A percentile compares a stretch with the other conserved stretches of the same genome.
phyloP scores from a whole-genome alignment of 2,888 invertebrate genomes.

The Dinocampus coccinellae region DNA sequence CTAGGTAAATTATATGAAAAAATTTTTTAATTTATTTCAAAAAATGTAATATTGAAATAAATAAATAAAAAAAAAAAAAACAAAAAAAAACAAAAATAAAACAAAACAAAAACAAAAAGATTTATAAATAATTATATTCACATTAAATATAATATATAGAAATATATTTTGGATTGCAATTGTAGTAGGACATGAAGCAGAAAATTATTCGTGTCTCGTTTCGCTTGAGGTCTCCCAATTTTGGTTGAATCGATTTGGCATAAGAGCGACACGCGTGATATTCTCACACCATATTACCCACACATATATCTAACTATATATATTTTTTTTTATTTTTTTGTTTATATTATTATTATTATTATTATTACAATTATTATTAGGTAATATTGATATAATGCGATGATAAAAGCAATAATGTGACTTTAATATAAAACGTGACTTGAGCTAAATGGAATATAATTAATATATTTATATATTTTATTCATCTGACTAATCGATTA shows the following conservation, averaged over 20 bases:
- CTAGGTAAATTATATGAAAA: too few relatives aligned
- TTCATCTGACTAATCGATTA: too few relatives aligned
- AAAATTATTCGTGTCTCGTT: slow-evolving; percentile 49
- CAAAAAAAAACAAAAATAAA: too few relatives aligned
- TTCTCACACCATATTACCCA: slow-evolving; percentile 29
- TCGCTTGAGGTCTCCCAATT: slow-evolving; percentile 43
- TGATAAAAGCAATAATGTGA: neutral
- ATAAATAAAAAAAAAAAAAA: neutral
- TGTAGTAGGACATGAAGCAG: slow-evolving; percentile 42
- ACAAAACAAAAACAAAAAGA: too few relatives aligned
- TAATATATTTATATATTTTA: too few relatives aligned
- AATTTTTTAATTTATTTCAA: too few relatives aligned
- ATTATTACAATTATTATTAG: too few relatives aligned
- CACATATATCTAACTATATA: slow-evolving; percentile 10
- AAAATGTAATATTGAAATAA: too few relatives aligned
- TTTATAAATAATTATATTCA: neutral
- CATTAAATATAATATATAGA: neutral
- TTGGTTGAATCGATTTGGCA: slow-evolving; percentile 45
- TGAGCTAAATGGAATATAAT: too few relatives aligned
- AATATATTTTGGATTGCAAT: slow-evolving; percentile 20
- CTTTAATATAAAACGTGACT: neutral
- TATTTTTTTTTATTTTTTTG: neutral
- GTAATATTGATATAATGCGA: neutral
- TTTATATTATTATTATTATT: too few relatives aligned
- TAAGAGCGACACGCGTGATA: slow-evolving; percentile 18